Evolutionary conservation across 2,797 vertebrate genomes (phyloP).

Genomic region (Ctenochaetus hawaiiensis): DNA sequence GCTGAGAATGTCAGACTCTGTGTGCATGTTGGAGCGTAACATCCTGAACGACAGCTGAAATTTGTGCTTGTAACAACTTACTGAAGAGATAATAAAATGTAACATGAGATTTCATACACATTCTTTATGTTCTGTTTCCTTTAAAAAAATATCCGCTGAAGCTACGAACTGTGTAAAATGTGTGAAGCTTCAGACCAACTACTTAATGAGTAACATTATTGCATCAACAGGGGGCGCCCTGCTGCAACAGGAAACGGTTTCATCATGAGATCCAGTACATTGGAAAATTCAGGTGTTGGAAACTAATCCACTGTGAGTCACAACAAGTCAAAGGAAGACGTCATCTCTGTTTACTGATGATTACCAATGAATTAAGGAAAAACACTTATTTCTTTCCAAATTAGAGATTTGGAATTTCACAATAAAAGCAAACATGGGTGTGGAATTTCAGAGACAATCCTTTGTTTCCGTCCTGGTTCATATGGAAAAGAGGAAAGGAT

Average conservation of each 20-base stretch:
- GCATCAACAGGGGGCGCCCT: conserved; percentile 13
- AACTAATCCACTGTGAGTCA: neutral
- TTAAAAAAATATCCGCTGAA: neutral
- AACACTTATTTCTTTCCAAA: neutral
- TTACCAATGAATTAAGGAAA: neutral
- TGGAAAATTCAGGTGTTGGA: conserved; percentile 3
- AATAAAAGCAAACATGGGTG: neutral
- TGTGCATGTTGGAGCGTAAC: conserved; percentile 17
- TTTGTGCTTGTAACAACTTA: conserved; percentile 41
- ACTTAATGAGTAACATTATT: neutral
- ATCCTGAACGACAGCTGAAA: conserved; percentile 36
- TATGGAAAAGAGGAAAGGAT: neutral
- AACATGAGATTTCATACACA: conserved; percentile 32
- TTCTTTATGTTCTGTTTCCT: neutral
- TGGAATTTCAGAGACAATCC: accelerated
- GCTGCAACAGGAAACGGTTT: neutral
- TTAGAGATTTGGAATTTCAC: neutral
- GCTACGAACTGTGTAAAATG: no score
- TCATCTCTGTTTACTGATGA: neutral
- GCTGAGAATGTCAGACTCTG: conserved; percentile 42
- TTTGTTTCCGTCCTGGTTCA: neutral
- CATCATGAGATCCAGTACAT: neutral
- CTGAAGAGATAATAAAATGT: conserved; percentile 43
- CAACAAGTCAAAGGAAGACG: neutral
- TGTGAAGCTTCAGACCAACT: neutral